phyloP scores from a whole-genome alignment of 2,113 vertebrate genomes.

The Bambusicola thoracicus region DNA sequence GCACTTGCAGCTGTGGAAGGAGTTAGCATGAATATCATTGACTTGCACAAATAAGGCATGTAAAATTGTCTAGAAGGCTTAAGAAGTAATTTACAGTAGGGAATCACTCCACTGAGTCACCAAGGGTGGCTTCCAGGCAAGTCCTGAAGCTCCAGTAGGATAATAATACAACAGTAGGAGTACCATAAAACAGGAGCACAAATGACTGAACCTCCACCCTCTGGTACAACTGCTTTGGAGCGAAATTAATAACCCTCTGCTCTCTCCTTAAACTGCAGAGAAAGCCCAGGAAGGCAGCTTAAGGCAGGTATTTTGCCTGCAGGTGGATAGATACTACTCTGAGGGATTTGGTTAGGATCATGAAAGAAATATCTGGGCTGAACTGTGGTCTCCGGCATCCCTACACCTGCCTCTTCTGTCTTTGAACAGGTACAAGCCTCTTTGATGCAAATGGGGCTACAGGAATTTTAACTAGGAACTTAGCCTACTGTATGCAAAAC shows the following conservation, averaged over 20 bases:
- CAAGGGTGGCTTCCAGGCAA: not conserved
- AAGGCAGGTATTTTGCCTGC: not conserved
- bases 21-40: not conserved
- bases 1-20: not conserved
- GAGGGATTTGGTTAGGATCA: not conserved
- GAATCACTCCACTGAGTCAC: not conserved
- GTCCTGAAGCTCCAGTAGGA: not conserved
- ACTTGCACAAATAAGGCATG: not conserved
- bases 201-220: not conserved
- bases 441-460: not conserved
- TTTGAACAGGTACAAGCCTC: not conserved
- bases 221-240: not conserved
- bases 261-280: not conserved
- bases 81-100: not conserved
- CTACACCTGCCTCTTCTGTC: not conserved
- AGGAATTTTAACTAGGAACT: conserved; percentile 20
- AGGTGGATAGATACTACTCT: not conserved
- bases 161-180: too few species aligned
- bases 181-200: not conserved
- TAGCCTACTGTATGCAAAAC: not conserved
- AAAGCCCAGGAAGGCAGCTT: not conserved
- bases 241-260: not conserved
- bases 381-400: not conserved
- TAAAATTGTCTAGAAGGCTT: not conserved
- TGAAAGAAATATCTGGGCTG: not conserved